phyloP scores from a whole-genome alignment of 53 echinoderm and acorn worm species.

The Arbacia lixula region DNA sequence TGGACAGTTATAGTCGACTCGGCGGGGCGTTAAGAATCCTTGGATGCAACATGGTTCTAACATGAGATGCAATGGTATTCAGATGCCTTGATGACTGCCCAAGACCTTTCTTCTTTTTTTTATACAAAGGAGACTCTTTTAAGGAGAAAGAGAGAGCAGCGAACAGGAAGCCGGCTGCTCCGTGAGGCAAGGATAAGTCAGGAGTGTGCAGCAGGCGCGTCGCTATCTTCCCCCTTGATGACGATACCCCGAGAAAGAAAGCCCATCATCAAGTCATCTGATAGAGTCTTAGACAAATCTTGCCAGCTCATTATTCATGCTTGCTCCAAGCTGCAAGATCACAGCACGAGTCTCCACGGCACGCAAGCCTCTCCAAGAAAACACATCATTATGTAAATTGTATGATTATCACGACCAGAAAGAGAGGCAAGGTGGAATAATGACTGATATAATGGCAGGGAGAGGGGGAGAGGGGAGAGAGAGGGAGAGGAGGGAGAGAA shows the following conservation, averaged over 20 bases:
- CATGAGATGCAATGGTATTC: no score
- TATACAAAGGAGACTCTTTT: not conserved
- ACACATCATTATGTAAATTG: constrained; percentile 54
- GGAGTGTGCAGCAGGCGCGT: constrained; percentile 4
- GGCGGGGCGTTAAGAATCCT: no score
- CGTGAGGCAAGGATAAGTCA: constrained; percentile 12
- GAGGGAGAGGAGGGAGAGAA: not conserved
- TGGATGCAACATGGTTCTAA: no score
- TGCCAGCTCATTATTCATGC: constrained; percentile 48
- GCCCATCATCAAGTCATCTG: constrained; percentile 42
- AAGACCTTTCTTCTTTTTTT: not conserved
- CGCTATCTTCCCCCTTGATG: constrained; percentile 37
- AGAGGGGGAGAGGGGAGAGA: not conserved
- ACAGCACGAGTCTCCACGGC: constrained; percentile 32
- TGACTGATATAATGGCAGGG: constrained; percentile 16
- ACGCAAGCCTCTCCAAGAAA: constrained; percentile 5
- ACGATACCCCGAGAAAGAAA: constrained; percentile 43
- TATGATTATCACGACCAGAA: constrained; percentile 34
- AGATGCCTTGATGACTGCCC: not conserved
- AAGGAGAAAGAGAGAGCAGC: not conserved
- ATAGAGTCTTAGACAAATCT: constrained; percentile 46
- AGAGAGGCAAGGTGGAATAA: constrained; percentile 42
- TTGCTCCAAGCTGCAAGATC: constrained; percentile 36
- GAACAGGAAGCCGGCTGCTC: not conserved
- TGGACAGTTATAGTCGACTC: no score